Conservation (phyloP, 1,140 invertebrate species). For the Nebria ingens region DNA sequence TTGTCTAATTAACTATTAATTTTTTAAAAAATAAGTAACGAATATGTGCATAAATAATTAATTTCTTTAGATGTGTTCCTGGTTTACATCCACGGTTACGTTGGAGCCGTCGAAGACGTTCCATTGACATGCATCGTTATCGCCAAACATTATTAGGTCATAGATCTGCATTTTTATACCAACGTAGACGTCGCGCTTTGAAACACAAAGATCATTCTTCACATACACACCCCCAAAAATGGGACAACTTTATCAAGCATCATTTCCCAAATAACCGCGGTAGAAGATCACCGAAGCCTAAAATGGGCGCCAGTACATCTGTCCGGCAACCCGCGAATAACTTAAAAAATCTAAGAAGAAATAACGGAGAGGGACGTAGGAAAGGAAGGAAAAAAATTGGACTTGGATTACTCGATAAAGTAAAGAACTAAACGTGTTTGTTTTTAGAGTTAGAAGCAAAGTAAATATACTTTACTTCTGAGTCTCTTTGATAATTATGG, state of each 20-base stretch:
- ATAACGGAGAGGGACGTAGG: neutral
- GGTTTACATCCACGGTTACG: constrained; percentile 74
- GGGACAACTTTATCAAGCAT: neutral
- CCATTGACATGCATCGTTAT: constrained; percentile 35
- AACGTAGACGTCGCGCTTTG: neutral
- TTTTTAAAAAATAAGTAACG: constrained; percentile 12
- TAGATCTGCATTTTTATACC: neutral
- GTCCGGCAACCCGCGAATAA: constrained; percentile 23
- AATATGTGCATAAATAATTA: too few relatives aligned
- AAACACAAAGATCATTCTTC: constrained; percentile 13
- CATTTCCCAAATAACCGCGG: neutral
- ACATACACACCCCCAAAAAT: neutral
- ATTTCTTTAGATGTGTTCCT: constrained; percentile 49
- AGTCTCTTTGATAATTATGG: neutral
- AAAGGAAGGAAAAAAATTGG: constrained; percentile 19
- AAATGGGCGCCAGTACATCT: constrained; percentile 20
- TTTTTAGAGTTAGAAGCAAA: too few relatives aligned
- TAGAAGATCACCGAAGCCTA: constrained; percentile 20
- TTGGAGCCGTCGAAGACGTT: constrained; percentile 60
- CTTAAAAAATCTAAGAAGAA: constrained; percentile 3
- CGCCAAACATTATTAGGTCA: neutral
- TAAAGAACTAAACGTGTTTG: constrained; percentile 11
- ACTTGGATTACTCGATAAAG: constrained; percentile 23
- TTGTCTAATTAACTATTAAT: constrained; percentile 2
- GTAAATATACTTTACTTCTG: too few relatives aligned